Evolutionary conservation across 2,113 vertebrate species (phyloP).

Genomic region (Echinops telfairi): DNA sequence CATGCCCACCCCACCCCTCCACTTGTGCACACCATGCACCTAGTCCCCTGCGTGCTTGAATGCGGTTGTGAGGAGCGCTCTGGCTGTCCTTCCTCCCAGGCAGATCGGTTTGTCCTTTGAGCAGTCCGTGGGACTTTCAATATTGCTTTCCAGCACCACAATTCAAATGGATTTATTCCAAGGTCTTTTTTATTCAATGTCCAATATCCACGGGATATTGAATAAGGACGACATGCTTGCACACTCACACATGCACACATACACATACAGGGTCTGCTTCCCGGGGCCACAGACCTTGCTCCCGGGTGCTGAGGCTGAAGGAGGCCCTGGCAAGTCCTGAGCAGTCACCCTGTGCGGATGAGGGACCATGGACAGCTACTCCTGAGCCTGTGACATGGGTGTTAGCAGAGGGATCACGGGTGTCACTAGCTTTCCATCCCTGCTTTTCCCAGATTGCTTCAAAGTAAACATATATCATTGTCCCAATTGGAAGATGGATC

Average conservation of each 20-base stretch:
- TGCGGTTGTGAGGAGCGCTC: too few species aligned
- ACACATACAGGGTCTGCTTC: background rate
- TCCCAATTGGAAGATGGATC: background rate
- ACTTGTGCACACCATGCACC: too few species aligned
- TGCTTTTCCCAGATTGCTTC: background rate
- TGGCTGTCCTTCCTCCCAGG: too few species aligned
- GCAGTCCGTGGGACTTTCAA: too few species aligned
- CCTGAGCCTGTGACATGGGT: rapidly evolving
- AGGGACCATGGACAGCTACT: rapidly evolving
- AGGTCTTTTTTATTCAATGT: too few species aligned
- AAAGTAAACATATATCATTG: background rate
- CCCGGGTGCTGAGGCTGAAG: too few species aligned
- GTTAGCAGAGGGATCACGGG: rapidly evolving
- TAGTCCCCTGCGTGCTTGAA: too few species aligned
- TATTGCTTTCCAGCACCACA: too few species aligned
- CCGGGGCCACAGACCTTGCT: background rate
- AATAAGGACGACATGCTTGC: background rate
- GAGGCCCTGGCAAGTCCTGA: background rate
- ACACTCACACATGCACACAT: background rate
- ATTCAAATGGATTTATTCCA: too few species aligned
- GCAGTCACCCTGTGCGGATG: rapidly evolving
- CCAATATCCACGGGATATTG: too few species aligned
- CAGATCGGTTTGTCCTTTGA: too few species aligned
- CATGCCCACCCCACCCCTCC: too few species aligned
- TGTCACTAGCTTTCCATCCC: background rate